Evolutionary conservation across 2,888 invertebrate genomes (phyloP), one percentile per base, ranked within the genome.

Genomic region (Autographa pulchrina): DNA sequence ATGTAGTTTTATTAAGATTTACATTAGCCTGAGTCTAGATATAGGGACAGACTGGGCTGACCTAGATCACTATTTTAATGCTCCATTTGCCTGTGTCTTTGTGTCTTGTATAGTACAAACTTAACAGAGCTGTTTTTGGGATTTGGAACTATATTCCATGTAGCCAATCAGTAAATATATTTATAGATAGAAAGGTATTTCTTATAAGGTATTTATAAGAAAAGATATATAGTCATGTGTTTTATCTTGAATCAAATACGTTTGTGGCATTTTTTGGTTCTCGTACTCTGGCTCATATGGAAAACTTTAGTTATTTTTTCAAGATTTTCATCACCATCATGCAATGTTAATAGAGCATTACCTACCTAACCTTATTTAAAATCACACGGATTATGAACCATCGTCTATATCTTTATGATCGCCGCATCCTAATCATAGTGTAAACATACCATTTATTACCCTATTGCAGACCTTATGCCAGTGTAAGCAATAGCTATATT

Each of bases 371-470:
- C 54, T 25, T 38, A 60, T 60, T 60, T 59, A 58, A 31, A 63
- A 63, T 60, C n/a, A 62, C 54, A 56, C 60, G 58, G 81, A 74
- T 71, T 64, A 71, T 63, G 66, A 78, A 64, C 65, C 65, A 48
- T 16, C 52, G 52, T 68, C 72, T 77, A 69, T 75, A 54, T 75
- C 68, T 78, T 54, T 67, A 56, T 64, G 60, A 71, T 63, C 60
- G 54, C 32, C 67, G 54, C 67, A 74, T 62, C 14, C 62, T 81
- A 75, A 78, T 81, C 72, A 81, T 43, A 78, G 64, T 68, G 68
- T 62, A 80, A 80, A 80, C 74, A 80, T 31, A 32, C 18, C 5
- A 14, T 25, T 56, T n/a, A 58, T 66, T 31, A 18, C 31, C 20
- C 68, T 48, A 77, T 63, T 41, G 38, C 62, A 60, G 8, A 62